These are phyloP conservation scores for Caenorhabditis briggsae DNA, from an alignment of 1,140 invertebrate genomes.

Conservation along the genomic window DNA sequence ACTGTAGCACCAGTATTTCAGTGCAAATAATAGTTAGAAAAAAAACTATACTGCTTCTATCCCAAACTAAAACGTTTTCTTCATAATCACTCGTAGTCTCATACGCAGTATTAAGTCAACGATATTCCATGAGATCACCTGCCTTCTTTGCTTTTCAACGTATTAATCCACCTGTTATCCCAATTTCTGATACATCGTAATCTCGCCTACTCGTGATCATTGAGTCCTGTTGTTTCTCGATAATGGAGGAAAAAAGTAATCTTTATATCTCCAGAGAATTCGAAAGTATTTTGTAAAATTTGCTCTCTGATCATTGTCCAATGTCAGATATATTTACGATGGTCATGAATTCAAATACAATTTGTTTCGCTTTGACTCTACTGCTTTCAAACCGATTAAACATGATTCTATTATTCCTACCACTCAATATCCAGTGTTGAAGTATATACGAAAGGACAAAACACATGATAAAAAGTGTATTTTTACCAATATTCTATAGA, in stretches of 20 bases:
- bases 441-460: no score
- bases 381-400: no score
- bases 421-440: no score
- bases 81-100: neutral
- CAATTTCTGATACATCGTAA: neutral
- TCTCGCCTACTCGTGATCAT: neutral
- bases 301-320: neutral
- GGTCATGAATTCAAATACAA: slow-evolving; percentile 9
- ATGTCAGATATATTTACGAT: neutral
- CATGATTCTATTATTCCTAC: no score
- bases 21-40: no score
- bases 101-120: neutral
- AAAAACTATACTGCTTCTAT: neutral
- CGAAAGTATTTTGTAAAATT: neutral
- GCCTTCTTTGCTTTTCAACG: no score
- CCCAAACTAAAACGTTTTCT: neutral
- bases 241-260: neutral
- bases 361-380: neutral
- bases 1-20: no score
- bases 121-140: no score
- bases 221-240: neutral
- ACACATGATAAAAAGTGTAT: no score
- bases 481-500: no score
- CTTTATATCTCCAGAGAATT: neutral
- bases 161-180: neutral